Evolutionary conservation across 2,888 invertebrate species (phyloP).

Genomic region (Scaptomyza caliginosa): DNA sequence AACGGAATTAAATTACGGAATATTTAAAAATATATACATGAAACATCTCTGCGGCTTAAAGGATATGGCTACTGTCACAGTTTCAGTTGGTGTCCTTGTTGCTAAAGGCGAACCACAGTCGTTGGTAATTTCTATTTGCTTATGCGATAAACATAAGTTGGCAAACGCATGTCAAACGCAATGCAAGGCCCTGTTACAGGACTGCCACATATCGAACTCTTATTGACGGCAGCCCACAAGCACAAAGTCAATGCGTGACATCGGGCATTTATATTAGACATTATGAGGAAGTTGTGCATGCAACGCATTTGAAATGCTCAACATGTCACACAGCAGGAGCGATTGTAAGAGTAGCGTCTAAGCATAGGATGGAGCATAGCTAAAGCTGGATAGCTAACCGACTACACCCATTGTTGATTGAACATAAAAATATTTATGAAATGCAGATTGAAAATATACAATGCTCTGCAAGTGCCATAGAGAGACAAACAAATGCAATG

Average conservation of each 20-base stretch:
- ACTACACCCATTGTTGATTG: slow-evolving; percentile 67
- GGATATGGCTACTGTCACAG: slow-evolving; percentile 26
- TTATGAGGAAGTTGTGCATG: slow-evolving; percentile 58
- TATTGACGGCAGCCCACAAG: slow-evolving; percentile 47
- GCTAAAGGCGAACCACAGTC: slow-evolving; percentile 8
- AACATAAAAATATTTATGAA: slow-evolving; percentile 74
- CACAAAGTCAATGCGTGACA: slow-evolving; percentile 64
- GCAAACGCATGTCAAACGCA: slow-evolving; percentile 58
- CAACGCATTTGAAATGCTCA: slow-evolving; percentile 64
- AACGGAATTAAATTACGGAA: slow-evolving; percentile 32
- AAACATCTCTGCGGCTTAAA: slow-evolving; percentile 21
- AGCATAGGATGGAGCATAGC: not conserved
- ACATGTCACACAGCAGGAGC: slow-evolving; percentile 49
- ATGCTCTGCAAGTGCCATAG: slow-evolving; percentile 22
- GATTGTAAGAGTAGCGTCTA: not conserved
- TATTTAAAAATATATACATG: slow-evolving; percentile 13
- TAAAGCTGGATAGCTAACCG: slow-evolving; percentile 18
- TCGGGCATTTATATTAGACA: slow-evolving; percentile 74
- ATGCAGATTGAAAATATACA: slow-evolving; percentile 73
- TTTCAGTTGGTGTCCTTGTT: not conserved
- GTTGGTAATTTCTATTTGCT: slow-evolving; percentile 66
- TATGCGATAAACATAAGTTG: slow-evolving; percentile 65
- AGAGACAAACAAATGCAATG: not conserved
- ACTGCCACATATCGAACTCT: slow-evolving; percentile 37
- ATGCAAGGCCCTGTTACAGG: slow-evolving; percentile 36